Evolutionary conservation across 2,113 vertebrate species (phyloP), one percentile per base, ranked within the genome.

Genomic region (Myotis yumanensis): DNA sequence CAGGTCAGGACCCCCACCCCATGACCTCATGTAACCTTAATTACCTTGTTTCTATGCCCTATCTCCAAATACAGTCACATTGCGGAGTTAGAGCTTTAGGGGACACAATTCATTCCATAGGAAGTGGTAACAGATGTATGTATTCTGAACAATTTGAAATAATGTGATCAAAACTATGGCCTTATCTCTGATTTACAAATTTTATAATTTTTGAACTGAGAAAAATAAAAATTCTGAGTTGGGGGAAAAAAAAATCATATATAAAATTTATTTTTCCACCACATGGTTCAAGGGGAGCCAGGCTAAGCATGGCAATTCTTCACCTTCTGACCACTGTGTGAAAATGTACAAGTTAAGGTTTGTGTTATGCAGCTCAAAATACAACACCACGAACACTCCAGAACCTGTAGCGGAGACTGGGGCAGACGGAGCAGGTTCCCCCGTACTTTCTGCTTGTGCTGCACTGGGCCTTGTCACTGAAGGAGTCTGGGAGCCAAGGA

Each of bases 401-500:
- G 23, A 80, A 73, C 4, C 37, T 11, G 15, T 2, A 25, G 11
- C 15, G 32, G 68, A 18, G 2, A 46, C 59, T 4, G 7, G 1
- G 46, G n/a, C 25, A 37, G 3, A n/a, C 40, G 17, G 20, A 46
- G 37, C 5, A 3, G n/a, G 16, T 20, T 32, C 12, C 4, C 37
- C 11, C 0, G 4, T 16, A 4, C 10, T 7, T 37, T 7, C 51
- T 20, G 18, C 18, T n/a, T 10, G 2, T 6, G 25, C 25, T 37
- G 23, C 3, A 5, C 77, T 22, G 1, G 18, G 2, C 15, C 1
- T n/a, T 8, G 0, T 32, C 51, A 46, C 1, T 11, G 35, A 68
- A 76, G 35, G 22, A 22, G 3, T 6, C 0, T 4, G 3, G 28
- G 10, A 40, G 10, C 28, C 37, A 35, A 35, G 51, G 46, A 20